These are phyloP conservation scores for Graptemys geographica DNA, from an alignment of 2,797 vertebrate genomes.

Conservation along the genomic window DNA sequence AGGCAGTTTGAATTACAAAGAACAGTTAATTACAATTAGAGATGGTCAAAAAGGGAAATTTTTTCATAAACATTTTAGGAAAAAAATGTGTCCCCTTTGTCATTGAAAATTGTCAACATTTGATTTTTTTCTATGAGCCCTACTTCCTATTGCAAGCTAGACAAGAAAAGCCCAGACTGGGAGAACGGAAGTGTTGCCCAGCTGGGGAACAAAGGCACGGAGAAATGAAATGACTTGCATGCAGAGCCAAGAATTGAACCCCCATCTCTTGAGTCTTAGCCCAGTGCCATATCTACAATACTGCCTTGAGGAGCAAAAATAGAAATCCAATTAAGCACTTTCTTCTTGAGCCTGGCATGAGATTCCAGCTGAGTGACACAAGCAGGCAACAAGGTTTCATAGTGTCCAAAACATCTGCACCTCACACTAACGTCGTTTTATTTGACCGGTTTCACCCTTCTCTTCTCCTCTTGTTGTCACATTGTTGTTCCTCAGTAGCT, in stretches of 20 bases:
- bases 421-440: background rate
- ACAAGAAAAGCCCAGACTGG: background rate
- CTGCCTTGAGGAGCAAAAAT: background rate
- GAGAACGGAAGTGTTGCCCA: background rate
- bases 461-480: background rate
- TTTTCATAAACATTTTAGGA: background rate
- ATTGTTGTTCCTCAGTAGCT: background rate
- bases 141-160: background rate
- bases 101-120: background rate
- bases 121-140: background rate
- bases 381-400: background rate
- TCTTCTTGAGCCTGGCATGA: background rate
- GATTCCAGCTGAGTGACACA: background rate
- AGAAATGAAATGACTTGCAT: background rate
- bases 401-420: background rate
- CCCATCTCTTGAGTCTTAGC: background rate
- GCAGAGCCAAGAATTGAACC: background rate
- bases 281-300: background rate
- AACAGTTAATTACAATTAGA: rapidly evolving
- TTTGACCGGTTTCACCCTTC: background rate
- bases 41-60: background rate
- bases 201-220: background rate
- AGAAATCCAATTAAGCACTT: background rate
- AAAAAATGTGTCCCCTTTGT: background rate
- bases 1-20: rapidly evolving